These are phyloP conservation scores for Thermophis baileyi DNA, from an alignment of 2,113 vertebrate species.

Conservation along the genomic window DNA sequence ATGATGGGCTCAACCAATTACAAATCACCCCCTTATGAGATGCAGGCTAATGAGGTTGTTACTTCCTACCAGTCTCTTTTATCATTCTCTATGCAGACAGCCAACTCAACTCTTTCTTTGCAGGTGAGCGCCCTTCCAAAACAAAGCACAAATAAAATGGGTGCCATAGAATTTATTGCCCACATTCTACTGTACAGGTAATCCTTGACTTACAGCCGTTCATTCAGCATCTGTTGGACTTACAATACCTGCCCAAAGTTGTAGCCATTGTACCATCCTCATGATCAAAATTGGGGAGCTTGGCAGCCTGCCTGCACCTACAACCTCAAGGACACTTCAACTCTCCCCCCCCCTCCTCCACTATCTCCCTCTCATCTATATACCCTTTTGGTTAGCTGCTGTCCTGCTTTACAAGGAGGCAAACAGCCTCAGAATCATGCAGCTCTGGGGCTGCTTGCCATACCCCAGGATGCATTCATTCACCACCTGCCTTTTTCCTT, in stretches of 20 bases:
- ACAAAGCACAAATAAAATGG: neutral
- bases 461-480: neutral
- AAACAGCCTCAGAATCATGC: neutral
- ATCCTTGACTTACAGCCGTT: neutral
- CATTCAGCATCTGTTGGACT: neutral
- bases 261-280: neutral
- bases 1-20: neutral
- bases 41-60: neutral
- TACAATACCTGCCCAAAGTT: neutral
- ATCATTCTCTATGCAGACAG: neutral
- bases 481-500: neutral
- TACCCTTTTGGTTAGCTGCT: neutral
- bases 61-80: neutral
- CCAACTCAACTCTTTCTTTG: neutral
- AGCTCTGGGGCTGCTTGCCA: neutral
- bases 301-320: neutral
- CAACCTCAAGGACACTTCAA: neutral
- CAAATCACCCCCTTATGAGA: neutral
- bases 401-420: neutral
- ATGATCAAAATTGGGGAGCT: neutral
- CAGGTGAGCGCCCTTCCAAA: neutral
- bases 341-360: neutral
- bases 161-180: neutral
- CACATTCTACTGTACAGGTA: neutral
- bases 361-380: neutral